Evolutionary conservation across 2,888 invertebrate species (phyloP), one percentile per base, ranked within the genome.

Genomic region (Phortica magna): DNA sequence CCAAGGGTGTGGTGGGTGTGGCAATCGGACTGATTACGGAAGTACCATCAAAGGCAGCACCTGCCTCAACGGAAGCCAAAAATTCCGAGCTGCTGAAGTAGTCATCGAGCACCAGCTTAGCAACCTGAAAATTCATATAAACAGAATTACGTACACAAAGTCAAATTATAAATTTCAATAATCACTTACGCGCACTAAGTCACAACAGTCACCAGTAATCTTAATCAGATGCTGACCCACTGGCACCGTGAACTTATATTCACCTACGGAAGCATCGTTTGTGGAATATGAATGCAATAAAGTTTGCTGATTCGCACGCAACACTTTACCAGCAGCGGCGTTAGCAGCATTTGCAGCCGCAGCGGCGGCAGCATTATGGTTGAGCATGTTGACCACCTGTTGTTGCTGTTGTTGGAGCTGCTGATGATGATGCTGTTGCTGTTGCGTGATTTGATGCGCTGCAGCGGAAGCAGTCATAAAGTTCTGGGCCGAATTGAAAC

Each of bases 171-270:
- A 43, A 48, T 7, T 59, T 10, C 41, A 2, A 12, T 7, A 67
- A 1, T 19, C 39, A 92, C 92, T 92, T 91, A 97, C 97, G 93
- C 96, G 94, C 85, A 97, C 96, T 89, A 97, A 93, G 92, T 97
- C 96, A 90, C 96, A 94, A 92, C 96, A 96, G 88, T 94, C 95
- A 76, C 97, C 97, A 78, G 96, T 96, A 87, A 97, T 96, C 93
- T 96, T 96, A 88, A 98, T 94, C 88, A 95, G 95, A 92, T 96
- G 95, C 91, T 95, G 95, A 82, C 96, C 96, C 89, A 97, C 95
- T 87, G 95, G 95, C 82, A 97, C 97, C 81, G 97, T 97, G 92
- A 97, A 96, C 92, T 96, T 96, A 92, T 96, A 97, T 93, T 97
- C 97, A 89, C 96, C 96, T 89, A 96, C 93, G 84, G 95, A 95